Percentiles rank a stretch among this genome's conserved stretches.
Conservation (phyloP, 1,140 invertebrate genomes). For the Drosophila subobscura region DNA sequence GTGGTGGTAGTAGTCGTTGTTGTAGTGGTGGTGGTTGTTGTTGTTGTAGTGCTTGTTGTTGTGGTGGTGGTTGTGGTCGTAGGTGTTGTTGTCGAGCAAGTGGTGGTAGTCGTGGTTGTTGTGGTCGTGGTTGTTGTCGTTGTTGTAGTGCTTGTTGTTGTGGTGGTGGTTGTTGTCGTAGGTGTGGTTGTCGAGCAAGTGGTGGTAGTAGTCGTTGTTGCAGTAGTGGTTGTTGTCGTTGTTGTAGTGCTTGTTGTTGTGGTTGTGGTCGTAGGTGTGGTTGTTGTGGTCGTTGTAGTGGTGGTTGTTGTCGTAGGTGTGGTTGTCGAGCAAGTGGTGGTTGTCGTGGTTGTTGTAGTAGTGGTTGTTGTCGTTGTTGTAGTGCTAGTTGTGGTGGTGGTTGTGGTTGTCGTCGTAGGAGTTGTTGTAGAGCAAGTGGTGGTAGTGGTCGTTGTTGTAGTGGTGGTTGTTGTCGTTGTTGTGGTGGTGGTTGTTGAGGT, state of each 20-base stretch:
- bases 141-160: constrained; percentile 8
- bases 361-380: constrained; percentile 19
- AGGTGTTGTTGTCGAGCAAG: neutral
- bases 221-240: neutral
- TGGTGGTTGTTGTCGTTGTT: neutral
- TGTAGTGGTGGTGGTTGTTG: constrained; percentile 9
- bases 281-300: neutral
- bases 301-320: neutral
- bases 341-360: neutral
- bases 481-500: constrained; percentile 13
- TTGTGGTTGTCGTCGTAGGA: neutral
- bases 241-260: constrained; percentile 8
- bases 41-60: constrained; percentile 11
- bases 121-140: constrained; percentile 10
- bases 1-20: constrained; percentile 5
- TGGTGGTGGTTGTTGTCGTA: constrained; percentile 1
- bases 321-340: constrained; percentile 1
- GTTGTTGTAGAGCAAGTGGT: constrained; percentile 4
- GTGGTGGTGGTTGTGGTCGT: constrained; percentile 1
- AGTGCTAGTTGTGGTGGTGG: constrained; percentile 17
- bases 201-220: constrained; percentile 6
- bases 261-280: constrained; percentile 4
- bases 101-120: neutral
- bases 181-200: constrained; percentile 9
- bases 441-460: neutral